These are phyloP conservation scores for Gymnocypris eckloni DNA, from an alignment of 2,797 vertebrate genomes.

Conservation along the genomic window DNA sequence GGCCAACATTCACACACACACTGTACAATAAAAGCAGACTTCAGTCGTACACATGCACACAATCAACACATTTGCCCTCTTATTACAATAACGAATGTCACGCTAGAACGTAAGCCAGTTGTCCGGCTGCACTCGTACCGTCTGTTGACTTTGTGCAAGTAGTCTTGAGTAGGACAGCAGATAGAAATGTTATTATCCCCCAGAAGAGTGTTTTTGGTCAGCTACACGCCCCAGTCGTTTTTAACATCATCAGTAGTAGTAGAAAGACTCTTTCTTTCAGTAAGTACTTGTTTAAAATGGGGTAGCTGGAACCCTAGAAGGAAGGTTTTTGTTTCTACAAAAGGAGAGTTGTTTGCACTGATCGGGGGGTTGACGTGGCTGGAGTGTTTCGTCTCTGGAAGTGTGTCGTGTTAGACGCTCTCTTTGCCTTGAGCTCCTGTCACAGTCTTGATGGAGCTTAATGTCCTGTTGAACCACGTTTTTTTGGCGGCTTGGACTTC, in stretches of 20 bases:
- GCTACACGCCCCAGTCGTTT: constrained; percentile 66
- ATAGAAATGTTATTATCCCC: constrained; percentile 70
- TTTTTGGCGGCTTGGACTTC: constrained; percentile 99
- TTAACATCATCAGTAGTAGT: constrained; percentile 94
- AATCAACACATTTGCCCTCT: constrained; percentile 9
- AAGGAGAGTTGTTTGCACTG: constrained; percentile 68
- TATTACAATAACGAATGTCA: constrained; percentile 73
- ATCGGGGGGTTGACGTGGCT: constrained; percentile 63
- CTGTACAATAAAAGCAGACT: constrained; percentile 52
- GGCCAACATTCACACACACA: constrained; percentile 3
- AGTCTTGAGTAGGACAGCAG: constrained; percentile 77
- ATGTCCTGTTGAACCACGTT: constrained; percentile 99
- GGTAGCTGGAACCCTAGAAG: constrained; percentile 68
- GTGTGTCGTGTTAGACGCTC: constrained; percentile 83
- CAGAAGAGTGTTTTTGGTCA: constrained; percentile 65
- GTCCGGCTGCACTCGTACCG: constrained; percentile 80
- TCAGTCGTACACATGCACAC: constrained; percentile 41
- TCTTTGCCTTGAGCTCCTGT: constrained; percentile 98
- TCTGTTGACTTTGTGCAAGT: constrained; percentile 77
- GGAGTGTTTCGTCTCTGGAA: constrained; percentile 60
- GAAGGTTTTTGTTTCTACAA: constrained; percentile 66
- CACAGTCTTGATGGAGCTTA: constrained; percentile 98
- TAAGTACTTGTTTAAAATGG: constrained; percentile 56
- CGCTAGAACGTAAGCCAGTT: constrained; percentile 65
- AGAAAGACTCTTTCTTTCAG: constrained; percentile 74